Conservation (phyloP, 2,888 invertebrate species). For the Hetaerina titia region DNA sequence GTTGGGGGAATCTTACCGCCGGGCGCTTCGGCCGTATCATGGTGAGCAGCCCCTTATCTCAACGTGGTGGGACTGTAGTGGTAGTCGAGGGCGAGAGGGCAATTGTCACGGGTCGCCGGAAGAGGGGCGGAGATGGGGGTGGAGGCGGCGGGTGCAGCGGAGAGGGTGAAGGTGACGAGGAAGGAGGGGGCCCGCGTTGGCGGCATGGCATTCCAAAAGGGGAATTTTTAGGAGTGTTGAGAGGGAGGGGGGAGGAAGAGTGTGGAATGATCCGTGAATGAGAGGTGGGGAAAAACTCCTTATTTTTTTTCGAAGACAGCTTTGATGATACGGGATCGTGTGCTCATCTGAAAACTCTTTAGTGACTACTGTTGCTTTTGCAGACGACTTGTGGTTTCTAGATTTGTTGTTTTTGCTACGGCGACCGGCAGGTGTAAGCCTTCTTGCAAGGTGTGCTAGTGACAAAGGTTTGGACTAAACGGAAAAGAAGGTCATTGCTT, state of each 20-base stretch:
- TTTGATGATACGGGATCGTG: slow-evolving; percentile 5
- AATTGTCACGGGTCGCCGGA: slow-evolving; percentile 1
- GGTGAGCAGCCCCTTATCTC: slow-evolving; percentile 58
- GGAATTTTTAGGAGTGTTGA: background rate
- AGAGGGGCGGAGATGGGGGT: background rate
- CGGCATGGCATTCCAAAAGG: background rate
- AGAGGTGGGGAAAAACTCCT: background rate
- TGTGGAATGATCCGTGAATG: background rate
- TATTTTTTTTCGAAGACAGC: background rate
- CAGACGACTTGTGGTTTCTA: background rate
- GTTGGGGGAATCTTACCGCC: slow-evolving; percentile 24
- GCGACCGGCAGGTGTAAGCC: slow-evolving; percentile 45
- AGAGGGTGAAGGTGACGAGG: slow-evolving; percentile 54
- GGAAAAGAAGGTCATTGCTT: slow-evolving; percentile 21
- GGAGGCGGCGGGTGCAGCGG: background rate
- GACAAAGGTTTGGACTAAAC: background rate
- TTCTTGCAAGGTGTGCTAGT: slow-evolving; percentile 1
- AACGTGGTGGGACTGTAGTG: slow-evolving; percentile 51
- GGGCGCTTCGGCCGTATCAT: slow-evolving; percentile 56
- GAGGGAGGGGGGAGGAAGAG: background rate
- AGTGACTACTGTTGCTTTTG: background rate
- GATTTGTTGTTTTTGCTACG: background rate
- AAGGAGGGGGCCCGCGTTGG: background rate
- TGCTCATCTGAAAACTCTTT: background rate
- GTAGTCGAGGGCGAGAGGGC: slow-evolving; percentile 19